phyloP scores from a whole-genome alignment of 2,797 vertebrate genomes.

The Syngnathus rostellatus region DNA sequence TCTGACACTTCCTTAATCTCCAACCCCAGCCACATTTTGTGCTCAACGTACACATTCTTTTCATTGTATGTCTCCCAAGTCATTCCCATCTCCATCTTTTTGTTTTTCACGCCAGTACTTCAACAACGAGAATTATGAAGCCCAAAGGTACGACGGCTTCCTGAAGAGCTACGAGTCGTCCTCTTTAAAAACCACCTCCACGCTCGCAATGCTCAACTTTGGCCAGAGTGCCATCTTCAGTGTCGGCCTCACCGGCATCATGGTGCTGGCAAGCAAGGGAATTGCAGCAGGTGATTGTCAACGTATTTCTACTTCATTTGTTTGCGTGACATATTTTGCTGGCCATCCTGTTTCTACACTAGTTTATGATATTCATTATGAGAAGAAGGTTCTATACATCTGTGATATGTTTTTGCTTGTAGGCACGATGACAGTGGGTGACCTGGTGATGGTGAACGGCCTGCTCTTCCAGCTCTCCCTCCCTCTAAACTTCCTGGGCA shows the following conservation, averaged over 20 bases:
- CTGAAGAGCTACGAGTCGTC: slow-evolving; percentile 87
- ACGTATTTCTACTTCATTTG: neutral
- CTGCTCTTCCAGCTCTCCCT: slow-evolving; percentile 96
- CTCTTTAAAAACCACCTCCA: slow-evolving; percentile 91
- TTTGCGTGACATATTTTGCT: neutral
- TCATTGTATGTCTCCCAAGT: slow-evolving; percentile 21
- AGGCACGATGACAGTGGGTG: slow-evolving; percentile 92
- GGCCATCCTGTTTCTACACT: too few relatives aligned
- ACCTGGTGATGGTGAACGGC: slow-evolving; percentile 98
- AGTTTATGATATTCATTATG: neutral
- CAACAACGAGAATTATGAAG: slow-evolving; percentile 97
- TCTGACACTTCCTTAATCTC: slow-evolving; percentile 42
- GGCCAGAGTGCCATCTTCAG: slow-evolving; percentile 93
- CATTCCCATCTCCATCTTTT: slow-evolving; percentile 11
- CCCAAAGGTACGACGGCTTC: slow-evolving; percentile 83
- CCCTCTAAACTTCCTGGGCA: slow-evolving; percentile 95
- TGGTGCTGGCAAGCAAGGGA: slow-evolving; percentile 91
- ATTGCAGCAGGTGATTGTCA: slow-evolving; percentile 78
- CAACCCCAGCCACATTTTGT: slow-evolving; percentile 39
- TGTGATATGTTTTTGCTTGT: slow-evolving; percentile 13
- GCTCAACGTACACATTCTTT: slow-evolving; percentile 18
- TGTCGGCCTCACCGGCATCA: slow-evolving; percentile 83
- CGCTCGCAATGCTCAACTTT: slow-evolving; percentile 92
- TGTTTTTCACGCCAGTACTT: slow-evolving; percentile 78
- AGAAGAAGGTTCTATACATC: neutral